A percentile compares a stretch with the other conserved stretches of the same genome.
These are phyloP conservation scores for Pipa parva DNA, from an alignment of 2,113 vertebrate genomes.

Conservation along the genomic window DNA sequence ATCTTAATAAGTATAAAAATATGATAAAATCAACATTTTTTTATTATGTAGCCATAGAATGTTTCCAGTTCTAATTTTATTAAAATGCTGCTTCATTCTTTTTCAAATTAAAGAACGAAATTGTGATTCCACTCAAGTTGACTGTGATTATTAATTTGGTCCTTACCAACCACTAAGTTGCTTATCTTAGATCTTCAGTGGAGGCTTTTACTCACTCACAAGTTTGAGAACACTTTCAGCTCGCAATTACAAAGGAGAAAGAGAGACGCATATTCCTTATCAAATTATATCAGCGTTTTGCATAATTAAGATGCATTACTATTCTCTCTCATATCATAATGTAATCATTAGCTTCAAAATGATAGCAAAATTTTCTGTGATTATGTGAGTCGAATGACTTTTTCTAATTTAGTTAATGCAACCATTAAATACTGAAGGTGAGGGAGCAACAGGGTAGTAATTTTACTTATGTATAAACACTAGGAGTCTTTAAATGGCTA, in stretches of 20 bases:
- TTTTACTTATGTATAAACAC: constrained; percentile 48
- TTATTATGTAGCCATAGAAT: not conserved
- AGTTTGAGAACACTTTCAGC: constrained; percentile 18
- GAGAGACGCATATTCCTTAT: constrained; percentile 19
- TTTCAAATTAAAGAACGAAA: not conserved
- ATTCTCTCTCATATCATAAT: constrained; percentile 37
- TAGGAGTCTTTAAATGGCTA: constrained; percentile 25
- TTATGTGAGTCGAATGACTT: constrained; percentile 36
- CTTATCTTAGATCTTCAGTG: not conserved
- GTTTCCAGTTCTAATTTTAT: constrained; percentile 12
- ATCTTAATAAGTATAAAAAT: no score
- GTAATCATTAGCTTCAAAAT: constrained; percentile 39
- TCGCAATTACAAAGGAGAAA: constrained; percentile 27
- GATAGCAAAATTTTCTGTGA: constrained; percentile 39
- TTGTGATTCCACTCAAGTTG: not conserved
- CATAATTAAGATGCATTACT: constrained; percentile 36
- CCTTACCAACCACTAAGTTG: not conserved
- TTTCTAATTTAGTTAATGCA: constrained; percentile 39
- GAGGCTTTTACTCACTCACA: not conserved
- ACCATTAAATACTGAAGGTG: constrained; percentile 38
- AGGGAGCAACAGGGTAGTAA: constrained; percentile 33
- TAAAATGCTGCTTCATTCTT: not conserved
- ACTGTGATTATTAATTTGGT: constrained; percentile 24
- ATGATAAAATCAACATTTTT: not conserved
- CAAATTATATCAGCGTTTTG: constrained; percentile 30